These are phyloP conservation scores for Metopia argyrocephala DNA, from an alignment of 2,888 invertebrate species.

Conservation along the genomic window DNA sequence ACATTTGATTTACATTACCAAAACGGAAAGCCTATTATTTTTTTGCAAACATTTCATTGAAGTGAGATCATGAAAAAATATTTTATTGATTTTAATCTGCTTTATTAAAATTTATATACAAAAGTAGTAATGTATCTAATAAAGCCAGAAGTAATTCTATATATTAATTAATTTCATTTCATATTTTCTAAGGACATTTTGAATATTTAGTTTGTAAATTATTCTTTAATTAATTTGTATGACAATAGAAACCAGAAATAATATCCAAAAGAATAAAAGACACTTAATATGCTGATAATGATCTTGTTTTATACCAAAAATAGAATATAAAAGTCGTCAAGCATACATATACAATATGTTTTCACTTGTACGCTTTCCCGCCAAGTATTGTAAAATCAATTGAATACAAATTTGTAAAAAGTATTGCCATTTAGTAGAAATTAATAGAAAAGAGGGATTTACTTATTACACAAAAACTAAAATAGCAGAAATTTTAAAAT, in stretches of 20 bases:
- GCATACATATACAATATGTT: not conserved
- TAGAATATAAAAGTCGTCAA: not conserved
- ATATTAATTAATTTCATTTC: not conserved
- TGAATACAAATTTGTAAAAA: not conserved
- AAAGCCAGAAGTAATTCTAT: too few relatives aligned
- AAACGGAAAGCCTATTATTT: not conserved
- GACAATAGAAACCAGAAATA: too few relatives aligned
- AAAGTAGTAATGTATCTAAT: too few relatives aligned
- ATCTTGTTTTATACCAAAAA: constrained; percentile 27
- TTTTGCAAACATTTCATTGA: not conserved
- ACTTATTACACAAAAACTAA: not conserved
- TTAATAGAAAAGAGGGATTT: not conserved
- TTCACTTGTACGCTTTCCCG: constrained; percentile 7
- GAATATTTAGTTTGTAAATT: not conserved
- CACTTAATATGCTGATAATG: constrained; percentile 17
- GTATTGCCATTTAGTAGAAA: not conserved
- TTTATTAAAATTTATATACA: too few relatives aligned
- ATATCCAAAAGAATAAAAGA: not conserved
- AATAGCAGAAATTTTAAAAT: too few relatives aligned
- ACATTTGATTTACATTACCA: too few relatives aligned
- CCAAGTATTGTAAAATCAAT: not conserved
- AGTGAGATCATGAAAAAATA: not conserved
- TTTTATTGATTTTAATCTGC: too few relatives aligned
- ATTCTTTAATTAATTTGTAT: not conserved
- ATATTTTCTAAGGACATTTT: not conserved